Evolutionary conservation across 2,888 invertebrate genomes (phyloP).

Genomic region (Andrena trimmerana): DNA sequence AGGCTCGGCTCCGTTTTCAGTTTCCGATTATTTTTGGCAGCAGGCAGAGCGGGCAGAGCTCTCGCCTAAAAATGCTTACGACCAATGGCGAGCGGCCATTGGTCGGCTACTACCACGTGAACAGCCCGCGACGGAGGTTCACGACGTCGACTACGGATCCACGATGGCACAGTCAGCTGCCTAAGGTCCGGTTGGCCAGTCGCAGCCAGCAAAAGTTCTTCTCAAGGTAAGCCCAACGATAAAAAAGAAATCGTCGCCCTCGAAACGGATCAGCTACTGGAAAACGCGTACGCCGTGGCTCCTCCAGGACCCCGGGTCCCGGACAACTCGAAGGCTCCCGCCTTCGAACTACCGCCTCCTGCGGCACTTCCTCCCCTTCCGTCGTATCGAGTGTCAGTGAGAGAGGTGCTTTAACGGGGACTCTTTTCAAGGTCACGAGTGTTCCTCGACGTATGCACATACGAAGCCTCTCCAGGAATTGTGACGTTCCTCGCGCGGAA

Average conservation of each 20-base stretch:
- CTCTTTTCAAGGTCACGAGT: conserved; percentile 56
- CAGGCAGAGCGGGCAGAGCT: conserved; percentile 72
- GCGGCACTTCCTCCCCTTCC: background rate
- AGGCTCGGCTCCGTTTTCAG: conserved; percentile 82
- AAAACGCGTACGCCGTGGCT: conserved; percentile 8
- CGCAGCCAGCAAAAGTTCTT: conserved; percentile 79
- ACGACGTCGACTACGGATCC: conserved; percentile 67
- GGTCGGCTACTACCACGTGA: conserved; percentile 67
- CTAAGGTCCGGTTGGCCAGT: conserved; percentile 87
- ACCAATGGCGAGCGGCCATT: conserved; percentile 75
- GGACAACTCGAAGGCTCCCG: conserved; percentile 17
- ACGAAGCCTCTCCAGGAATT: conserved; percentile 10
- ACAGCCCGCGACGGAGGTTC: conserved; percentile 86
- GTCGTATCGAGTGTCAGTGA: conserved; percentile 66
- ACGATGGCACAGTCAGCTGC: conserved; percentile 89
- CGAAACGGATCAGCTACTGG: conserved; percentile 10
- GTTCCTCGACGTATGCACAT: conserved; percentile 23
- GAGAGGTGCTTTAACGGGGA: conserved; percentile 47
- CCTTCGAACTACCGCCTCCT: conserved; percentile 14
- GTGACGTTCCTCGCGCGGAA: conserved; percentile 8
- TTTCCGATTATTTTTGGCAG: conserved; percentile 82
- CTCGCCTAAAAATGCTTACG: conserved; percentile 82
- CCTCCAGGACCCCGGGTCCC: conserved; percentile 18
- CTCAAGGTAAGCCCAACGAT: conserved; percentile 68
- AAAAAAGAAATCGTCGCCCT: conserved; percentile 9